Evolutionary conservation across 2,113 vertebrate species (phyloP), one percentile per base, ranked within the genome.

Genomic region (Pagrus major): DNA sequence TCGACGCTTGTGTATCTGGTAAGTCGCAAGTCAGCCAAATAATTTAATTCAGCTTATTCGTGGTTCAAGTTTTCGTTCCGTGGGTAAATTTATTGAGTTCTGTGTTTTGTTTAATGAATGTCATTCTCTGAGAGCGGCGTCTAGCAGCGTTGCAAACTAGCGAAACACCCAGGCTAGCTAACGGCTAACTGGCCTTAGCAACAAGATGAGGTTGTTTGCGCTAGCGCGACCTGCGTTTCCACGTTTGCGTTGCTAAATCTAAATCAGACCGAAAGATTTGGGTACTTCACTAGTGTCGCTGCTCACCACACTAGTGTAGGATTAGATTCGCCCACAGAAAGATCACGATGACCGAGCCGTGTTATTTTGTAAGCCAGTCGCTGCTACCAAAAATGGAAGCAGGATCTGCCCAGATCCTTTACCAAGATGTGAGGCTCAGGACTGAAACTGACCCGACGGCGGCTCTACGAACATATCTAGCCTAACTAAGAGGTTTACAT

Each of bases 381-480:
- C 16, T 56, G 5, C 47, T 6, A 47, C 71, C 58, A 74, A 80
- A 88, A 66, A 88, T 86, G 80, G 83, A 78, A 74, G 31, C 54
- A 14, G 55, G 29, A 8, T 25, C 37, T 52, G 35, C 5, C 7
- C 29, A 16, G 49, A 29, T 37, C 4, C 21, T 23, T 20, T 9
- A 9, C 3, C 33, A 6, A 39, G n/a, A 20, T 52, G 25, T 25
- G 27, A 7, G 29, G 56, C 47, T 35, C 58, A 18, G 23, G 11
- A 12, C 9, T 10, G 67, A 76, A 64, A 68, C 60, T 2, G 16
- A 66, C 21, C 27, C 27, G 5, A n/a, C 7, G 4, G 21, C 63
- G 46, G 27, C 21, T 5, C 9, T 1, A 21, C 6, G 0, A 25
- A n/a, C 23, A 11, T 0, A 9, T 3, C 2, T 6, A 14, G 39